These are phyloP conservation scores for Muscidifurax raptorellus DNA, from an alignment of 1,140 invertebrate species.

Conservation along the genomic window DNA sequence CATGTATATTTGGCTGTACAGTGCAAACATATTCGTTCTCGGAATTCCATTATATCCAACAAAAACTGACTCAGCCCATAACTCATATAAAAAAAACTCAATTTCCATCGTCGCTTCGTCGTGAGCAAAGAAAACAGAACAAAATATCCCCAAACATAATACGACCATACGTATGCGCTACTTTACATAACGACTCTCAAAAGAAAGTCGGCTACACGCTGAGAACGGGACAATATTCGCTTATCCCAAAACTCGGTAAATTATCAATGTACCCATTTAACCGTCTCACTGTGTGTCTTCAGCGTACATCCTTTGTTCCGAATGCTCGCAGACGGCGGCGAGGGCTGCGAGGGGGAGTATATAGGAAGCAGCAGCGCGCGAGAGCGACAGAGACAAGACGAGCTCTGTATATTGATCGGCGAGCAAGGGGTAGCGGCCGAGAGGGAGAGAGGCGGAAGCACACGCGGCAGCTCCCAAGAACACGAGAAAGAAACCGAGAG, in stretches of 20 bases:
- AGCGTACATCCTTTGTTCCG: constrained; percentile 15
- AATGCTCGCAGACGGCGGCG: background rate
- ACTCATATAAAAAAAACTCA: too few relatives aligned
- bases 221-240: background rate
- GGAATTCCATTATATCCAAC: too few relatives aligned
- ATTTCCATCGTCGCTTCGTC: too few relatives aligned
- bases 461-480: constrained; percentile 2
- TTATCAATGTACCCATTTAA: background rate
- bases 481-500: background rate
- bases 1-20: too few relatives aligned
- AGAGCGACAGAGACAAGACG: background rate
- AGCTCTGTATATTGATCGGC: constrained; percentile 28
- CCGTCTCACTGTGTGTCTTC: background rate
- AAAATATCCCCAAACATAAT: too few relatives aligned
- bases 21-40: too few relatives aligned
- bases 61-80: too few relatives aligned
- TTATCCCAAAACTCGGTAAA: background rate
- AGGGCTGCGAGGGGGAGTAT: background rate
- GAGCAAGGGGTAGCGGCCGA: constrained; percentile 18
- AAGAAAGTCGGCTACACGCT: background rate
- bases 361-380: background rate
- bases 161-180: too few relatives aligned
- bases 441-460: background rate
- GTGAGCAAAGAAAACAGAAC: too few relatives aligned
- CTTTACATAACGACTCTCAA: background rate